Base-by-base conservation (phyloP, 1,140 invertebrate species). In the Caenorhabditis inopinata region DNA sequence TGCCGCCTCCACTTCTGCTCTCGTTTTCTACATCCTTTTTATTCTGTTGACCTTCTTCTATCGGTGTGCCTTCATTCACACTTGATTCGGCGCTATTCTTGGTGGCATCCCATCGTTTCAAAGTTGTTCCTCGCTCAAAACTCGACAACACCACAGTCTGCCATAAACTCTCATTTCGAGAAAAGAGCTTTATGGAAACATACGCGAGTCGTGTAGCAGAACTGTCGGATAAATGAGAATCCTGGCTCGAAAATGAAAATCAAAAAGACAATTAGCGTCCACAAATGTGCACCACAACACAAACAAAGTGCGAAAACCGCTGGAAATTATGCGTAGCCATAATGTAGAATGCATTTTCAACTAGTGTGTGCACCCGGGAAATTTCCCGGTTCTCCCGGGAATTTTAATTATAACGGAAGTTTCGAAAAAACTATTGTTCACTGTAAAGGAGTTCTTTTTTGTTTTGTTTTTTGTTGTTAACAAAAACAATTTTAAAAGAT, bases 71-170 rank as follows among this genome's bases (percentile, higher is more conserved):
- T n/a, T n/a, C n/a, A n/a, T n/a, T n/a, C n/a, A n/a, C n/a, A n/a
- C n/a, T n/a, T n/a, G n/a, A n/a, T n/a, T n/a, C n/a, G n/a, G n/a
- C n/a, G 21, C 58, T 68, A 12, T 68, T 68, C n/a, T 68, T 68
- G 0, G 38, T 32, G 21, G 32, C 29, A 38, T 29, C 58, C n/a
- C 58, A 29, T 2, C 29, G 58, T 21, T 68, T 68, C 29, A 68
- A 21, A 32, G 58, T 68, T 68, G 58, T 68, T 68, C 58, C 58
- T 38, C n/a, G 4, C 21, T 68, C 58, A 42, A 68, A 68, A 16
- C 3, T 42, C 3, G 58, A 68, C 16, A 2, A 42, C 11, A 68
- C 3, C 9, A 11, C 29, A 38, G 58, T 68, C 58, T 68, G 32
- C 7, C 35, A 21, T 23, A 2, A 11, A 7, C 1, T 38, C 3